Percentiles rank a stretch among this genome's conserved stretches.
These are phyloP conservation scores for Spilosoma lubricipeda DNA, from an alignment of 2,888 invertebrate genomes.

Conservation along the genomic window DNA sequence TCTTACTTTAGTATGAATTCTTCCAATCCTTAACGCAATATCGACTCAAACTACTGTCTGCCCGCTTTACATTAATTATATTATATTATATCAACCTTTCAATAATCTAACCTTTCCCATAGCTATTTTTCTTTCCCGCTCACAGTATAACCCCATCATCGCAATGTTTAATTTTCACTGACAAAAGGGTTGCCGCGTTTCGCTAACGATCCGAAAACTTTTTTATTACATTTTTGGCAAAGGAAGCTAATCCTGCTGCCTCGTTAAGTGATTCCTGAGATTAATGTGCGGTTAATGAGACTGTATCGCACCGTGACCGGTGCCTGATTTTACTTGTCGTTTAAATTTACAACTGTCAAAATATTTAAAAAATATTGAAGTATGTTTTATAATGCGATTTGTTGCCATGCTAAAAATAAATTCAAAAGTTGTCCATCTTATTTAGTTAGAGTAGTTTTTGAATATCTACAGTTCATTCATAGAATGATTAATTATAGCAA, in stretches of 20 bases:
- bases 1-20: no score
- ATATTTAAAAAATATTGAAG: constrained; percentile 10
- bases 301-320: constrained; percentile 47
- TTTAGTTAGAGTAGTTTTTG: neutral
- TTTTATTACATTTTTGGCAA: constrained; percentile 63
- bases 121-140: constrained; percentile 23
- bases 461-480: neutral
- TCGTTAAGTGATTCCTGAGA: constrained; percentile 77
- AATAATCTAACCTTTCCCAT: no score
- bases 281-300: constrained; percentile 74
- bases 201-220: constrained; percentile 69
- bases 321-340: constrained; percentile 41
- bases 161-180: constrained; percentile 49
- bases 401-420: neutral
- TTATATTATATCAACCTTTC: no score
- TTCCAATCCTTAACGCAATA: neutral
- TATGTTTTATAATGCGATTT: neutral
- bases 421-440: neutral
- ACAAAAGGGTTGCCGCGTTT: constrained; percentile 63
- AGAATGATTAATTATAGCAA: neutral
- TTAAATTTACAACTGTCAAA: constrained; percentile 37
- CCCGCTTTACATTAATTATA: neutral
- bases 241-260: constrained; percentile 64
- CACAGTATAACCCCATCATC: constrained; percentile 28
- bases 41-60: neutral